Base-by-base conservation (phyloP, 2,797 vertebrate genomes). In the Clamator glandarius region DNA sequence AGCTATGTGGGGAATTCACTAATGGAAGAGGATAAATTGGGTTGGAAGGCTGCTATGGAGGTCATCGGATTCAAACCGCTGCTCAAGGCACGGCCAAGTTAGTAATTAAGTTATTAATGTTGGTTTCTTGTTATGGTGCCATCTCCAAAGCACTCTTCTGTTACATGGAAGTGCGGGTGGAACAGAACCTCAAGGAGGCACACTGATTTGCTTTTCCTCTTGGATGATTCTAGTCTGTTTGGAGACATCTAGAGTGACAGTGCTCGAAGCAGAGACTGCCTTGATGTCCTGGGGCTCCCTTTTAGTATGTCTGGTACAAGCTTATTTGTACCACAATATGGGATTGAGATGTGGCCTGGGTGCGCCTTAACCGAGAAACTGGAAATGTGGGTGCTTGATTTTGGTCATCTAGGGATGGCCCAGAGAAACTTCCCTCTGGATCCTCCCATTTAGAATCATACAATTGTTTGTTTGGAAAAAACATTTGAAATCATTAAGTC, bases 71-170 rank as follows among this genome's bases (percentile, higher is more conserved):
- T 80, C 63, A 84, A 78, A 33, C 11, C 36, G 58, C 36, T 28
- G 39, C 62, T 85, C 64, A 44, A 12, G 91, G 68, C 68, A 50
- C 36, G 77, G 59, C 74, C 70, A 48, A 15, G 26, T 73, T n/a
- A 51, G 77, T 87, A 76, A 92, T 93, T 55, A 79, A 58, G 44
- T 79, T 87, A 67, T 50, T 76, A 50, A 24, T 13, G 15, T 25
- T 69, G n/a, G 19, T 31, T 75, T 69, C 42, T 69, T 20, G 35
- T 55, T 84, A 19, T 0, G 29, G 15, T 50, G 5, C 5, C 10
- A 0, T 25, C 20, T 64, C 73, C 36, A 12, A 66, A 83, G 50
- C 0, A 0, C 64, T 54, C 21, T 18, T 5, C 11, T 2, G 3
- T 55, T 57, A 42, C 68, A 6, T 11, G 10, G 33, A 44, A 42